phyloP scores from a whole-genome alignment of 2,113 vertebrate genomes.

The Ceratotherium simum region DNA sequence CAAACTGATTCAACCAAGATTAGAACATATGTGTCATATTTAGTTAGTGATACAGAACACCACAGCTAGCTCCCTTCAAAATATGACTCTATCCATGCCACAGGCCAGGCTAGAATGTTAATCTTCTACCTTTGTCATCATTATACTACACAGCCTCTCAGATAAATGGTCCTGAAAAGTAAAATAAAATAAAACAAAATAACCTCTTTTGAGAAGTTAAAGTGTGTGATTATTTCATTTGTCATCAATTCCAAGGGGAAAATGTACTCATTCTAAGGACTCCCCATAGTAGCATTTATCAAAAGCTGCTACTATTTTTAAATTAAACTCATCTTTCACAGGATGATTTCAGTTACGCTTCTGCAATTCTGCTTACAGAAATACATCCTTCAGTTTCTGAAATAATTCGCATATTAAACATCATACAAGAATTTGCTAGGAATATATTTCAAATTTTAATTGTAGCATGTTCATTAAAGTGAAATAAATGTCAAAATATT shows the following conservation, averaged over 20 bases:
- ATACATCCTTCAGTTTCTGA: conserved; percentile 45
- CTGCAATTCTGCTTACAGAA: conserved; percentile 39
- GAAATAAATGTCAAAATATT: conserved; percentile 39
- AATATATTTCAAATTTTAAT: conserved; percentile 53
- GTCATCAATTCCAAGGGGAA: background rate
- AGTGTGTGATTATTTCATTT: background rate
- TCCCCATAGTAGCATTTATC: background rate
- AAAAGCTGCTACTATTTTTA: conserved; percentile 54
- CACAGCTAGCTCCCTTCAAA: conserved; percentile 15
- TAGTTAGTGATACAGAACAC: conserved; percentile 12
- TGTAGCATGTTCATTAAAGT: conserved; percentile 50
- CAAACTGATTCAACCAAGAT: conserved; percentile 52
- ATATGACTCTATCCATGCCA: background rate
- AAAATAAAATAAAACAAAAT: conserved; percentile 19
- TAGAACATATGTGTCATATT: background rate
- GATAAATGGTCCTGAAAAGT: background rate
- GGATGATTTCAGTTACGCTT: conserved; percentile 17
- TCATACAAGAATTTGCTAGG: conserved; percentile 43
- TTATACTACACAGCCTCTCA: background rate
- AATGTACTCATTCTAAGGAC: background rate
- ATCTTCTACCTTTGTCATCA: background rate
- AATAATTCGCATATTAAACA: conserved; percentile 29
- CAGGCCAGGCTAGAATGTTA: background rate
- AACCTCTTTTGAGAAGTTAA: conserved; percentile 21
- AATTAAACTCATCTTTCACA: conserved; percentile 13